Conservation (phyloP, 2,797 vertebrate species). For the Pipistrellus kuhlii region DNA sequence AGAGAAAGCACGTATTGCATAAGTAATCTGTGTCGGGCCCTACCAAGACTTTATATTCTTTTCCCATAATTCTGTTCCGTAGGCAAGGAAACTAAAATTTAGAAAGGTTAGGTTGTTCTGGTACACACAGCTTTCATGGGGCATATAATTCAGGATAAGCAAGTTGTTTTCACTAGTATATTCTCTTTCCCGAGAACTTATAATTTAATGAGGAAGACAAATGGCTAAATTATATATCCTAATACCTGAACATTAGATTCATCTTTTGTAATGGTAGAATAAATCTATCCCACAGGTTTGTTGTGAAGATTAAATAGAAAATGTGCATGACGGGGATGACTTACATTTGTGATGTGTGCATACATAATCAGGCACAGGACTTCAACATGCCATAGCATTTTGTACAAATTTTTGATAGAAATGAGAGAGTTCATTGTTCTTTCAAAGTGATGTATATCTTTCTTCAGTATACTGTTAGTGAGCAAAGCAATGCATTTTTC, state of each 20-base stretch:
- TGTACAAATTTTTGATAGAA: not conserved
- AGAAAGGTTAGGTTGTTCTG: not conserved
- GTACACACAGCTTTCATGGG: not conserved
- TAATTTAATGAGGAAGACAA: conserved; percentile 54
- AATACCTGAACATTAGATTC: conserved; percentile 39
- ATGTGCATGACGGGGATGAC: not conserved
- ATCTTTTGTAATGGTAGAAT: not conserved
- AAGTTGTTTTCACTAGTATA: not conserved
- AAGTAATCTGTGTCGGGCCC: not conserved
- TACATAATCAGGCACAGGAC: not conserved
- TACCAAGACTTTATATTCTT: not conserved
- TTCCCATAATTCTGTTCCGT: not conserved
- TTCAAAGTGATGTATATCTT: conserved; percentile 31
- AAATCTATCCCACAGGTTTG: conserved; percentile 19
- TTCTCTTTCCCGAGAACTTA: conserved; percentile 1
- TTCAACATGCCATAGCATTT: not conserved
- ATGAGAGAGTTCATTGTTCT: conserved; percentile 5
- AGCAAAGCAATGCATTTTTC: not conserved
- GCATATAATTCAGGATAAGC: not conserved
- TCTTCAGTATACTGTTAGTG: not conserved
- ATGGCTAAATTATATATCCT: conserved; percentile 48
- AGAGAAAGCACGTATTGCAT: not conserved
- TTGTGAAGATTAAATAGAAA: conserved; percentile 38
- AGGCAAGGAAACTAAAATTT: not conserved
- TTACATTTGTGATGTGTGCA: conserved; percentile 24